Evolutionary conservation across 2,888 invertebrate species (phyloP).

Genomic region (Teleiodes luculella): DNA sequence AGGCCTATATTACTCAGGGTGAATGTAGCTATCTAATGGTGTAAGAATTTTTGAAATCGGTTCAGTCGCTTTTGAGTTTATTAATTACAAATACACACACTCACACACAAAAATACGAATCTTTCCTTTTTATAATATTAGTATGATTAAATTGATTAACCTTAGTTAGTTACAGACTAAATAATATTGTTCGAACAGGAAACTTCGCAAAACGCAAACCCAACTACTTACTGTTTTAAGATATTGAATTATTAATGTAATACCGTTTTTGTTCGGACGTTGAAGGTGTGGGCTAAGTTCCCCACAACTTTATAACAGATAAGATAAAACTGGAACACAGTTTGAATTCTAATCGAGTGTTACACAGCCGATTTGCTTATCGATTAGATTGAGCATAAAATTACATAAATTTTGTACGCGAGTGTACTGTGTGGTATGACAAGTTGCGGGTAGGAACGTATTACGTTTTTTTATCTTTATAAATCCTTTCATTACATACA

Average conservation of each 20-base stretch:
- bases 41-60: too few species aligned
- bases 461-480: too few species aligned
- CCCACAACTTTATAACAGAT: not conserved
- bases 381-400: not conserved
- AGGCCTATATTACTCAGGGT: too few species aligned
- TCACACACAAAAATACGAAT: too few species aligned
- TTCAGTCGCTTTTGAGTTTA: too few species aligned
- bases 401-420: not conserved
- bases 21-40: too few species aligned
- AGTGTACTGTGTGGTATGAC: not conserved
- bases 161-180: too few species aligned
- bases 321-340: slow-evolving; percentile 7
- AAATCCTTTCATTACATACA: too few species aligned
- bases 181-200: too few species aligned
- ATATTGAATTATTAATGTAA: not conserved
- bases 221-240: slow-evolving; percentile 1
- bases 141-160: too few species aligned
- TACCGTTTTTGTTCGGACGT: not conserved
- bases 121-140: too few species aligned
- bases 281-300: slow-evolving; percentile 5
- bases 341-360: slow-evolving; percentile 4
- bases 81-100: too few species aligned
- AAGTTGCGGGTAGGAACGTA: not conserved
- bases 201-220: not conserved
- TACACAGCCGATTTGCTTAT: slow-evolving; percentile 4